These are phyloP conservation scores for Patella caerulea DNA, from an alignment of 2,888 invertebrate genomes.

Conservation along the genomic window DNA sequence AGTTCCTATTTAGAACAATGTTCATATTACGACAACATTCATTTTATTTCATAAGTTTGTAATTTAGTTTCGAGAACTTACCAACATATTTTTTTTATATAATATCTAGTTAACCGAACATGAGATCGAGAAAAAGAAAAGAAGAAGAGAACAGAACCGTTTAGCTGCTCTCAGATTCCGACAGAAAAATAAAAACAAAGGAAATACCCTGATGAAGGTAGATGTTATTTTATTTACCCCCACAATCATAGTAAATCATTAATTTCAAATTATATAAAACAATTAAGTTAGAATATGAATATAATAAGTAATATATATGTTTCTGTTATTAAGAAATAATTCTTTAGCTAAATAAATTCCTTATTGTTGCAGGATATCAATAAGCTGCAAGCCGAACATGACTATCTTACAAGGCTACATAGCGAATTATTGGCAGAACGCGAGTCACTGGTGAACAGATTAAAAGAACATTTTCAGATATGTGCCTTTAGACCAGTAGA, in stretches of 20 bases:
- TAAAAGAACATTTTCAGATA: background rate
- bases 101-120: conserved; percentile 35
- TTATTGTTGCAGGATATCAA: background rate
- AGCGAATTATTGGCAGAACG: background rate
- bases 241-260: no score
- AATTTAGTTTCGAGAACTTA: no score
- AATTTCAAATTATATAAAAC: no score
- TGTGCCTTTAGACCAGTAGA: background rate
- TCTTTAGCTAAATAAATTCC: no score
- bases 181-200: conserved; percentile 22
- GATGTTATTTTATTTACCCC: background rate
- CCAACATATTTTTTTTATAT: no score
- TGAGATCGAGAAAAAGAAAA: conserved; percentile 35
- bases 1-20: no score
- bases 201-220: conserved; percentile 11
- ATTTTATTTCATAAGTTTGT: no score
- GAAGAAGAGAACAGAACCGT: conserved; percentile 34
- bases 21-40: no score
- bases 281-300: no score
- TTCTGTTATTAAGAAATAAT: no score
- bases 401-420: background rate
- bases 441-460: background rate
- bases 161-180: conserved; percentile 29
- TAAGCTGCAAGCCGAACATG: background rate
- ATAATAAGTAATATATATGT: no score